Percentiles rank a stretch among this genome's conserved stretches.
phyloP scores from a whole-genome alignment of 30 jellyfish, hydroid and myxozoan genomes.

The Sanderia malayensis region DNA sequence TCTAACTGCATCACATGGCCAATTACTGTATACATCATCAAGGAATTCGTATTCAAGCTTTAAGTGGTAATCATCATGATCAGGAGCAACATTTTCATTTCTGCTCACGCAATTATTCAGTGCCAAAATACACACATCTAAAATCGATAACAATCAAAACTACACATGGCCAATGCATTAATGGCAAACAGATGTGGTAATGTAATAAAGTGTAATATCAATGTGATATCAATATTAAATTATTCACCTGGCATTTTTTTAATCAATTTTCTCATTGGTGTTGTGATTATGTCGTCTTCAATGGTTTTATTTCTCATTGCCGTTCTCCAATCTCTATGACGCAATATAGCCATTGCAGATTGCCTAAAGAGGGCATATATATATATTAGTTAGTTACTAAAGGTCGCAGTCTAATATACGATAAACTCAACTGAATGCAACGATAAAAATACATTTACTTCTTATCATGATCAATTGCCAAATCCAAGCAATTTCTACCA shows the following conservation, averaged over 20 bases:
- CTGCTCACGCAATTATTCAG: slow-evolving; percentile 65
- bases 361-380: slow-evolving; percentile 34
- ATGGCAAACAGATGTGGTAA: no score
- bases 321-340: slow-evolving; percentile 84
- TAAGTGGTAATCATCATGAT: slow-evolving; percentile 60
- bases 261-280: slow-evolving; percentile 85
- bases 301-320: slow-evolving; percentile 82
- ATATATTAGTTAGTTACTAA: no score
- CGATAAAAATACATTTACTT: slow-evolving; percentile 42
- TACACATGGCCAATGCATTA: no score
- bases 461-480: slow-evolving; percentile 68
- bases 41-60: slow-evolving; percentile 80
- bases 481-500: slow-evolving; percentile 82
- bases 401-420: no score
- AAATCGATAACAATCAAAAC: no score
- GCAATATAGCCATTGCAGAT: slow-evolving; percentile 71
- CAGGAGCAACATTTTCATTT: slow-evolving; percentile 52
- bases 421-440: slow-evolving; percentile 2
- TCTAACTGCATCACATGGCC: slow-evolving; percentile 88
- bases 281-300: slow-evolving; percentile 50
- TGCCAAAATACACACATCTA: slow-evolving; percentile 68
- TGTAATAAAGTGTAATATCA: no score
- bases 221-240: no score
- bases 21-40: slow-evolving; percentile 75
- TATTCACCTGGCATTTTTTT: slow-evolving; percentile 87